Percentiles rank a stretch among this genome's conserved stretches.
These are phyloP conservation scores for Aurelia aurita DNA, from an alignment of 30 jellyfish, hydroid and myxozoan genomes.

Conservation along the genomic window DNA sequence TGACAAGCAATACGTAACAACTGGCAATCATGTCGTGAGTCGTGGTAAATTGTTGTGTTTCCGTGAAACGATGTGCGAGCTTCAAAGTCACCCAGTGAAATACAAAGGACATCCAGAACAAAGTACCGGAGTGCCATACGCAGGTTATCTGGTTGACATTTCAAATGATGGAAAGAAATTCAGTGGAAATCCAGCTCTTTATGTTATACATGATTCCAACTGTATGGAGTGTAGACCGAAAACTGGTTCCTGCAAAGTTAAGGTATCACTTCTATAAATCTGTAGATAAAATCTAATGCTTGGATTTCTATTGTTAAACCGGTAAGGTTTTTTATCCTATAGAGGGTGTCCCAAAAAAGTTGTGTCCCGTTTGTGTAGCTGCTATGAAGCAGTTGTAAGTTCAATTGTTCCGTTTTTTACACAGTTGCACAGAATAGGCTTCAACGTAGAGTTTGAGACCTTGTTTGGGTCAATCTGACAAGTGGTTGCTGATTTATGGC, in stretches of 20 bases:
- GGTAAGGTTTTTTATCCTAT: too few species aligned
- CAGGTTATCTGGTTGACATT: slow-evolving; percentile 75
- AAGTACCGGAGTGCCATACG: slow-evolving; percentile 70
- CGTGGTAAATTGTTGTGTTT: slow-evolving; percentile 75
- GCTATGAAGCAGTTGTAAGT: too few species aligned
- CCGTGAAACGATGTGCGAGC: slow-evolving; percentile 78
- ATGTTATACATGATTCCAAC: slow-evolving; percentile 76
- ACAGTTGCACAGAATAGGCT: too few species aligned
- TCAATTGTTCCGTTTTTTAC: too few species aligned
- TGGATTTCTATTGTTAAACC: too few species aligned
- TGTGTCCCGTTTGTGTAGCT: too few species aligned
- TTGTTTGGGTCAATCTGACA: too few species aligned
- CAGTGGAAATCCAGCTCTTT: slow-evolving; percentile 64
- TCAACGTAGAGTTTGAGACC: too few species aligned
- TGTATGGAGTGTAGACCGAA: slow-evolving; percentile 82
- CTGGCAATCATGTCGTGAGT: neutral
- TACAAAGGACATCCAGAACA: slow-evolving; percentile 37
- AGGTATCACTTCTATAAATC: slow-evolving; percentile 26
- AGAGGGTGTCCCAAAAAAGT: too few species aligned
- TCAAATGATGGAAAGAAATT: slow-evolving; percentile 76
- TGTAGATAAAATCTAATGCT: too few species aligned
- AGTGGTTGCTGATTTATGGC: too few species aligned
- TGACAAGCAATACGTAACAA: slow-evolving; percentile 21
- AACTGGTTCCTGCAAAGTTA: slow-evolving; percentile 65
- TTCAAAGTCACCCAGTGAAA: slow-evolving; percentile 60